These are phyloP conservation scores for Drosophila nr. perissopoda DNA, from an alignment of 2,888 invertebrate species.

Conservation along the genomic window DNA sequence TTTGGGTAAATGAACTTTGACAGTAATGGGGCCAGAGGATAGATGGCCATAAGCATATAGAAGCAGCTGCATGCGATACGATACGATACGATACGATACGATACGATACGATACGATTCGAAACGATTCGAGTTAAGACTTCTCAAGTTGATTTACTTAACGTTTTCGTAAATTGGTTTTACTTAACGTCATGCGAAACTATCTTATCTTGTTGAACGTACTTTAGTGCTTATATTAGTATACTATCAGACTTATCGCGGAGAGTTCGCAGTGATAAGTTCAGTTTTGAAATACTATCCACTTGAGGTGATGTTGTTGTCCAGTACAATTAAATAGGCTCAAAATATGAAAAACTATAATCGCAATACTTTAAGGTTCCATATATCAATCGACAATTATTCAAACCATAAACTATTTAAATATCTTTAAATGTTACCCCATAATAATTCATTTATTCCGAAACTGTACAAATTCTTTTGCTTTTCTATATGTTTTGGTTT, in stretches of 20 bases:
- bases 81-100: not conserved
- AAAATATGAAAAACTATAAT: not conserved
- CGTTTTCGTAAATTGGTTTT: constrained; percentile 2
- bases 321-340: not conserved
- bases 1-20: constrained; percentile 76
- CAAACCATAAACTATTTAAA: not conserved
- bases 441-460: not conserved
- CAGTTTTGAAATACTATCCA: constrained; percentile 14
- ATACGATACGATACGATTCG: not conserved
- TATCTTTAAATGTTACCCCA: not conserved
- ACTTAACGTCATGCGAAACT: constrained; percentile 5
- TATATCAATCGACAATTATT: not conserved
- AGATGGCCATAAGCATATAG: constrained; percentile 26
- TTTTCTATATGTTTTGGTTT: not conserved
- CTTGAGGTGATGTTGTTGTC: constrained; percentile 3
- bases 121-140: not conserved
- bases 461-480: fast-evolving
- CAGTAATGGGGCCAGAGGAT: constrained; percentile 49
- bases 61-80: not conserved
- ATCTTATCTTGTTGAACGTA: constrained; percentile 38
- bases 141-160: constrained; percentile 5
- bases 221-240: constrained; percentile 19
- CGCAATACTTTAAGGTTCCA: not conserved
- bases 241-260: constrained; percentile 23
- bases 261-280: constrained; percentile 25